Percentiles rank a stretch among this genome's conserved stretches.
These are phyloP conservation scores for Vanessa atalanta DNA, from an alignment of 1,140 invertebrate species.

Conservation along the genomic window DNA sequence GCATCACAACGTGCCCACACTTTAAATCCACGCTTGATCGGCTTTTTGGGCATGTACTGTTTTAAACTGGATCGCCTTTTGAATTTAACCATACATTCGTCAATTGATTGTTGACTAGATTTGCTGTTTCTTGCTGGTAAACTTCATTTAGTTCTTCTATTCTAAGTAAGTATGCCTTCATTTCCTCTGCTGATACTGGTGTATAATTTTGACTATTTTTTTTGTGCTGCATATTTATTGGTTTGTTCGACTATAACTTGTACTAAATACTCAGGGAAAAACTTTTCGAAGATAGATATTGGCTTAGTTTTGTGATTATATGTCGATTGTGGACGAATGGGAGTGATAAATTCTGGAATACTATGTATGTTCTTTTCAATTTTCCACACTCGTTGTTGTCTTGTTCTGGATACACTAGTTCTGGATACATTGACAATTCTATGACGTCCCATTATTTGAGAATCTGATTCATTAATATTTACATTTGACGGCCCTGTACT, in stretches of 20 bases:
- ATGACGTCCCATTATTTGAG: too few relatives aligned
- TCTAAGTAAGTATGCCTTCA: conserved; percentile 37
- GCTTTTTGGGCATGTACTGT: conserved; percentile 53
- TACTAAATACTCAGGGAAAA: conserved; percentile 37
- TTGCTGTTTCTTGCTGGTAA: conserved; percentile 37
- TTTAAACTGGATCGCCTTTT: conserved; percentile 49
- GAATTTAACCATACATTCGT: conserved; percentile 53
- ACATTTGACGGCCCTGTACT: too few relatives aligned
- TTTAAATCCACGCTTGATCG: too few relatives aligned
- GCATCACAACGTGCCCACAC: too few relatives aligned
- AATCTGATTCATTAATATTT: too few relatives aligned
- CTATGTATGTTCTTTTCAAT: background rate
- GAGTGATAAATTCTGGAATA: conserved; percentile 1
- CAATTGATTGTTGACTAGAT: conserved; percentile 34
- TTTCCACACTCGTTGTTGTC: background rate
- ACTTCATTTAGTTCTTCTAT: conserved; percentile 43
- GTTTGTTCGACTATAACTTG: conserved; percentile 36
- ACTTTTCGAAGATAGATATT: conserved; percentile 15
- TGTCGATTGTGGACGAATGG: background rate
- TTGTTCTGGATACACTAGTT: too few relatives aligned
- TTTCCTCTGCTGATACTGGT: conserved; percentile 30
- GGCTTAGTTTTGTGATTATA: conserved; percentile 8
- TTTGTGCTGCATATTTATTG: conserved; percentile 36
- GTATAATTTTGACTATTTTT: conserved; percentile 40
- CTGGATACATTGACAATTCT: too few relatives aligned